Conservation (phyloP, 2,797 vertebrate genomes). For the Tympanoctomys barrerae region DNA sequence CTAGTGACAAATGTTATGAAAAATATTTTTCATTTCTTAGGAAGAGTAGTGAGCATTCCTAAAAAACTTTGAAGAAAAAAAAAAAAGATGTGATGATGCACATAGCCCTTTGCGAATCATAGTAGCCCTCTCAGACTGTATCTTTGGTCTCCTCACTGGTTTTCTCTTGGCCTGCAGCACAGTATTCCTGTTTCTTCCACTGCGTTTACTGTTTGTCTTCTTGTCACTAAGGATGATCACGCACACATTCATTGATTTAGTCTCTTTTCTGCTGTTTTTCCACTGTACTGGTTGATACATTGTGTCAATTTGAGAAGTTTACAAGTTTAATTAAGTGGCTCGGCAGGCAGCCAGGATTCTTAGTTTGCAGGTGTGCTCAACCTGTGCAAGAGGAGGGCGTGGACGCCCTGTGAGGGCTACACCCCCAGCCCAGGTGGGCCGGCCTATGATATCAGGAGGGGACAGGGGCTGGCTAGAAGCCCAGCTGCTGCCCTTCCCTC, state of each 20-base stretch:
- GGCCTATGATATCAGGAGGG: too few relatives aligned
- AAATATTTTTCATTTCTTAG: constrained; percentile 25
- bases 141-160: background rate
- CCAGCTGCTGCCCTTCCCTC: too few relatives aligned
- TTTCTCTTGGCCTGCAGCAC: background rate
- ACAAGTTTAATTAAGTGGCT: too few relatives aligned
- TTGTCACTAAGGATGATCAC: background rate
- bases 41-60: background rate
- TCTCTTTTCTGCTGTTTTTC: background rate
- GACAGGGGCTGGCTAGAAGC: too few relatives aligned
- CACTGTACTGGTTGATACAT: too few relatives aligned
- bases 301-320: too few relatives aligned
- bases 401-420: too few relatives aligned
- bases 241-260: background rate
- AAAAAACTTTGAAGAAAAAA: constrained; percentile 13
- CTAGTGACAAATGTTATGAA: constrained; percentile 80
- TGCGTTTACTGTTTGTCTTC: background rate
- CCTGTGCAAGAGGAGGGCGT: too few relatives aligned
- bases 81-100: background rate
- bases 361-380: too few relatives aligned
- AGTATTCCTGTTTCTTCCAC: background rate
- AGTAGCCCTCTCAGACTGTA: too few relatives aligned
- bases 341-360: too few relatives aligned
- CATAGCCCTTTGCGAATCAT: background rate
- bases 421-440: too few relatives aligned